Base-by-base conservation (phyloP, 2,888 invertebrate species). In the Imbricaverruca yamaguchii region DNA sequence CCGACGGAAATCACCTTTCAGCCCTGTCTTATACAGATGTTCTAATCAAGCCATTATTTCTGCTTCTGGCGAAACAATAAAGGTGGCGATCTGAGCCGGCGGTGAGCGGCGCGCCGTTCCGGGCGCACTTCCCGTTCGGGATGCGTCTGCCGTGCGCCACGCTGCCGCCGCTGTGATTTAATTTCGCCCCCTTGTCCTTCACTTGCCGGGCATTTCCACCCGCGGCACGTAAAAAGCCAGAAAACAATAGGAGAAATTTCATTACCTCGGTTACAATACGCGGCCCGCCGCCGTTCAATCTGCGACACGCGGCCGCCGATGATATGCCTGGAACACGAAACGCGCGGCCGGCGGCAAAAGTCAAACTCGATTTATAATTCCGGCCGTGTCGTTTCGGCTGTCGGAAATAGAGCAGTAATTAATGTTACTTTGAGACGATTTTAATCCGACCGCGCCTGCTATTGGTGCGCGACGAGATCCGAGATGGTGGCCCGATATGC, bases 371-470 rank as follows among this genome's bases (percentile, higher is more conserved):
- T 74, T 74, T 74, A 74, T 21, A 74, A 74, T 74, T 74, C 74
- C 53, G 74, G 13, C 53, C 53, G 55, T 55, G 74, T 55, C 74
- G 74, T 18, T 21, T 53, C 18, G 18, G 18, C 53, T 55, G 74
- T 21, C 55, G 53, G 74, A 55, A 55, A 74, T 55, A 55, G 53
- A 74, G 55, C 74, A 11, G 74, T 74, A 74, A 74, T 74, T 74
- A 74, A 74, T 74, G 74, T 74, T 74, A 74, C 74, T 74, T 74
- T 74, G 74, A 74, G 74, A 74, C 74, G 74, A 55, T 74, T 74
- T 74, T 74, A 74, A 74, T 74, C 74, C 74, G 53, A 12, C 10
- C 55, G 7, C 74, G 12, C 53, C 18, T 74, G 15, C 55, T 53
- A 74, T 74, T 74, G 74, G 74, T 55, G 74, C 74, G 74, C 21